Evolutionary conservation across 2,888 invertebrate species (phyloP), one percentile per base, ranked within the genome.

Genomic region (Apamea crenata): DNA sequence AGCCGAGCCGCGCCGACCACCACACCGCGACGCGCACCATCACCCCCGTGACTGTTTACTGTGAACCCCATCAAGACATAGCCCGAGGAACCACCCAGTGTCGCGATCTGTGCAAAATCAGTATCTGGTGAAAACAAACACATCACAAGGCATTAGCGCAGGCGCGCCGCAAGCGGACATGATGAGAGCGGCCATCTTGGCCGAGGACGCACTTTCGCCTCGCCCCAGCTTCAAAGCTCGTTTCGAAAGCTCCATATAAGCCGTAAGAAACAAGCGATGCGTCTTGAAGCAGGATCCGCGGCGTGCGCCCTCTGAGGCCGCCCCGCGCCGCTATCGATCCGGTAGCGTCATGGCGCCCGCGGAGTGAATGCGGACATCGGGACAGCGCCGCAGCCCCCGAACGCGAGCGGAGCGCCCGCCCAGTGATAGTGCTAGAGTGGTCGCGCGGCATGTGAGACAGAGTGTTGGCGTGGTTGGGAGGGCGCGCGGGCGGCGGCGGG

Each of bases 331-430:
- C 95, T 94, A 96, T 96, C 95, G 96, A 96, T 96, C 94, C 94
- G 93, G 93, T 93, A 92, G 95, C 94, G 95, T 94, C 92, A 96
- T 96, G 96, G 95, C 96, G 95, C 93, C 94, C 95, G 95, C 94
- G 93, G 93, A 95, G 96, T 96, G 96, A 96, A 96, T 96, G 96
- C 96, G 96, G 96, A 96, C 94, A 95, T 96, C 95, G 95, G 94
- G 93, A 93, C 92, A 92, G 94, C 92, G 92, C 93, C 93, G 96
- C 94, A 94, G 94, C 93, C 93, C 93, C 93, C 93, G 94, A 93
- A 91, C 91, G 92, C 93, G 89, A 92, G 93, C 92, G 94, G 94
- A 92, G 92, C 93, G 91, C 91, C 92, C 92, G 93, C 91, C 92
- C 92, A 93, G 95, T 94, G 96, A 93, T 90, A 95, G 96, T 93